A percentile compares a stretch with the other conserved stretches of the same genome.
phyloP scores from a whole-genome alignment of 2,888 invertebrate genomes.

The Drosophila eohydei region DNA sequence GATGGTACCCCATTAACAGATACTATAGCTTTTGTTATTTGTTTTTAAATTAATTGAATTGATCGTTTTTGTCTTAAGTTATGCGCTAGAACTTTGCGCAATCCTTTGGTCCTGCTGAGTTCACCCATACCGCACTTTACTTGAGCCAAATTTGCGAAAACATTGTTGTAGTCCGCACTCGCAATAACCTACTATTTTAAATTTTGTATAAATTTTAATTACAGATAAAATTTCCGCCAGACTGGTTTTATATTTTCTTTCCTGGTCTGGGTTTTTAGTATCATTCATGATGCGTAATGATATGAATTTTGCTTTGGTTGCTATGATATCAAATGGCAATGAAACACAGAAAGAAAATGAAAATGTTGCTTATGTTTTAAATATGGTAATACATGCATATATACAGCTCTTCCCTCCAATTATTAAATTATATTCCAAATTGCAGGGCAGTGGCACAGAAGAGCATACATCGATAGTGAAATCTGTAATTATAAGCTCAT shows the following conservation, averaged over 20 bases:
- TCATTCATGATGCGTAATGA: constrained; percentile 92
- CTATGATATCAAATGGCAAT: constrained; percentile 86
- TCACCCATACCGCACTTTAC: too few relatives aligned
- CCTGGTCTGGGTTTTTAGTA: constrained; percentile 90
- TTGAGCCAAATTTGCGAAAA: too few relatives aligned
- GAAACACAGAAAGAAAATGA: constrained; percentile 36
- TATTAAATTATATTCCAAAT: constrained; percentile 20
- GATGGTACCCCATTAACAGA: too few relatives aligned
- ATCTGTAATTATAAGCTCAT: constrained; percentile 88
- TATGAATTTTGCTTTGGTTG: constrained; percentile 90
- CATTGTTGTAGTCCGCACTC: too few relatives aligned
- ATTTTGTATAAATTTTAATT: constrained; percentile 32
- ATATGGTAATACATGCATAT: constrained; percentile 55
- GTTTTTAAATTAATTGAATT: too few relatives aligned
- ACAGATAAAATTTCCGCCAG: constrained; percentile 88
- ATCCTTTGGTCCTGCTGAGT: too few relatives aligned
- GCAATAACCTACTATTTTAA: not conserved
- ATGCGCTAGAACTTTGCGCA: too few relatives aligned
- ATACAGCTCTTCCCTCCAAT: not conserved
- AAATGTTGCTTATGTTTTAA: constrained; percentile 34
- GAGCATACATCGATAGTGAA: constrained; percentile 84
- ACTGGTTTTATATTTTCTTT: constrained; percentile 89
- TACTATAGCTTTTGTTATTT: too few relatives aligned
- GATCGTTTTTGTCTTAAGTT: too few relatives aligned
- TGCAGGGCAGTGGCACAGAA: constrained; percentile 82